A percentile compares a stretch with the other conserved stretches of the same genome.
Evolutionary conservation across 2,113 vertebrate species (phyloP).

Genomic region (Camelus bactrianus): DNA sequence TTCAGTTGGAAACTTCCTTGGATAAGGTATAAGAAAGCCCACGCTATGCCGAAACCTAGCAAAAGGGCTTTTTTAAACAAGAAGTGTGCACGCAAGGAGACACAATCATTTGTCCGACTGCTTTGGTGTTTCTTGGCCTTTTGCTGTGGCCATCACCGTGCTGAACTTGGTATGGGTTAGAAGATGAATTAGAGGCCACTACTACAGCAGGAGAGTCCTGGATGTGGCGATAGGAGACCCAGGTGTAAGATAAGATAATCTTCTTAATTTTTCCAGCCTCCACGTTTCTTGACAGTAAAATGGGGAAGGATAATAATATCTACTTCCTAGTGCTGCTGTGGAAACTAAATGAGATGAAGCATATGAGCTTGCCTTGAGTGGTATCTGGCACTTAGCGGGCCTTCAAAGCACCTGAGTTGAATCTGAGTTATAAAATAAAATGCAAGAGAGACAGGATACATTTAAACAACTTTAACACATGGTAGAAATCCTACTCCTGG

Average conservation of each 20-base stretch:
- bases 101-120: not conserved
- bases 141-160: not conserved
- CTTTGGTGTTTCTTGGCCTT: not conserved
- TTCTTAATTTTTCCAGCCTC: not conserved
- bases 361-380: not conserved
- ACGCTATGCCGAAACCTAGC: not conserved
- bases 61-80: not conserved
- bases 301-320: not conserved
- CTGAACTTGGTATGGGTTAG: not conserved
- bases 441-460: not conserved
- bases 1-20: not conserved
- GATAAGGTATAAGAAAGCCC: not conserved
- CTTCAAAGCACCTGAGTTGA: not conserved
- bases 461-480: not conserved
- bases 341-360: not conserved
- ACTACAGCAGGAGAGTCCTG: not conserved
- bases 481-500: not conserved
- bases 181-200: not conserved
- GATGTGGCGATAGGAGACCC: not conserved
- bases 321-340: not conserved
- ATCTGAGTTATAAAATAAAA: not conserved
- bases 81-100: not conserved
- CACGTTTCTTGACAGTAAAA: not conserved
- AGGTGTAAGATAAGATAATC: not conserved
- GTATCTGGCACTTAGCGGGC: not conserved